Percentiles rank a stretch among this genome's conserved stretches.
These are phyloP conservation scores for Rhopalosiphum maidis DNA, from an alignment of 1,140 invertebrate species.

Conservation along the genomic window DNA sequence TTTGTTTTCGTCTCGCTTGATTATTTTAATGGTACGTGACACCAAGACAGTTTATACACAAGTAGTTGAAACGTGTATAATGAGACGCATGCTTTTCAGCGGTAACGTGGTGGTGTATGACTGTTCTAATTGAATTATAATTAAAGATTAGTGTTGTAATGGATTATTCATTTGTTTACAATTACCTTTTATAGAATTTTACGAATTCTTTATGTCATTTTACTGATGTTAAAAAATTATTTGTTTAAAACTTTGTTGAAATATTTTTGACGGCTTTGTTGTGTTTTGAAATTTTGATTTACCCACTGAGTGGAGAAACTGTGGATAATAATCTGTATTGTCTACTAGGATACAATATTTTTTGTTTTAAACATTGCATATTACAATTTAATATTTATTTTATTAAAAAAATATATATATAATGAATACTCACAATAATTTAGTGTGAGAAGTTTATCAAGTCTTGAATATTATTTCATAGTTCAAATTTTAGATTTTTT, in stretches of 20 bases:
- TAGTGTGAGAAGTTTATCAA: no score
- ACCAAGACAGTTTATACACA: background rate
- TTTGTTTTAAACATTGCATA: background rate
- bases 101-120: background rate
- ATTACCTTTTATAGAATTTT: background rate
- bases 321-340: background rate
- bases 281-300: background rate
- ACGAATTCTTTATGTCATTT: background rate
- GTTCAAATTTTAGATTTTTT: no score
- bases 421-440: no score
- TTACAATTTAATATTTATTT: background rate
- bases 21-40: constrained; percentile 23
- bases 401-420: background rate
- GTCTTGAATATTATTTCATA: no score
- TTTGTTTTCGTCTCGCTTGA: constrained; percentile 28
- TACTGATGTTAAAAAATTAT: background rate
- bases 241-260: no score
- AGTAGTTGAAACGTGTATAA: background rate
- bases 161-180: background rate
- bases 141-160: background rate
- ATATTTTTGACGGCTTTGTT: background rate
- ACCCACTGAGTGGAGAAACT: background rate
- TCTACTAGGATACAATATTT: background rate
- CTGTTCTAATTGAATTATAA: constrained; percentile 28
- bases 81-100: background rate